Conservation (phyloP, 2,888 invertebrate genomes). For the Sylvicola cinctus region DNA sequence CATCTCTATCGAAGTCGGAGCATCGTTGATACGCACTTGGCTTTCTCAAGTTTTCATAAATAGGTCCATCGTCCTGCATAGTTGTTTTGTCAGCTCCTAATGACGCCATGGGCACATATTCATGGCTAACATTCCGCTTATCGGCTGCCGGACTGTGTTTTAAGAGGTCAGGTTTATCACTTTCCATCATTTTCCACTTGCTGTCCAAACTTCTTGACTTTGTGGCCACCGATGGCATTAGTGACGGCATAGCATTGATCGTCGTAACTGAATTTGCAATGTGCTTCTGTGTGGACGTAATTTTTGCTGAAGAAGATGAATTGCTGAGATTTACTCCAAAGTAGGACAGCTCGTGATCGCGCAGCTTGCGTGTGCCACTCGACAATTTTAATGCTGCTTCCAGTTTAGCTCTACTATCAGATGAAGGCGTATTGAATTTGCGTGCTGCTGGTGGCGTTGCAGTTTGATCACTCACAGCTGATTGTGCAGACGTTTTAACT, state of each 20-base stretch:
- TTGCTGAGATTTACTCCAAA: slow-evolving; percentile 26
- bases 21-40: slow-evolving; percentile 10
- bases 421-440: slow-evolving; percentile 1
- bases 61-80: slow-evolving; percentile 12
- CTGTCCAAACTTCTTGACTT: background rate
- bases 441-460: slow-evolving; percentile 1
- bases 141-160: slow-evolving; percentile 14
- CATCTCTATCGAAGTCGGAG: slow-evolving; percentile 21
- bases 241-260: background rate
- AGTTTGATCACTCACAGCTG: too few relatives aligned
- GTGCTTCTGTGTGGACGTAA: background rate
- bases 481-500: too few relatives aligned
- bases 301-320: background rate
- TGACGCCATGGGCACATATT: slow-evolving; percentile 2
- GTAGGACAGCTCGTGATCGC: slow-evolving; percentile 37
- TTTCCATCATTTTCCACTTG: slow-evolving; percentile 5
- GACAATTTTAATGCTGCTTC: slow-evolving; percentile 12
- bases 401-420: background rate
- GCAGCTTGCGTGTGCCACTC: slow-evolving; percentile 29
- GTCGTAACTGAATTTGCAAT: background rate
- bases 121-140: slow-evolving; percentile 5
- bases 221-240: background rate
- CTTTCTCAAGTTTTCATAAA: slow-evolving; percentile 19
- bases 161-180: slow-evolving; percentile 22
- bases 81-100: background rate